Evolutionary conservation across 2,888 invertebrate genomes (phyloP), one percentile per base, ranked within the genome.

Genomic region (Hoplodrina ambigua): DNA sequence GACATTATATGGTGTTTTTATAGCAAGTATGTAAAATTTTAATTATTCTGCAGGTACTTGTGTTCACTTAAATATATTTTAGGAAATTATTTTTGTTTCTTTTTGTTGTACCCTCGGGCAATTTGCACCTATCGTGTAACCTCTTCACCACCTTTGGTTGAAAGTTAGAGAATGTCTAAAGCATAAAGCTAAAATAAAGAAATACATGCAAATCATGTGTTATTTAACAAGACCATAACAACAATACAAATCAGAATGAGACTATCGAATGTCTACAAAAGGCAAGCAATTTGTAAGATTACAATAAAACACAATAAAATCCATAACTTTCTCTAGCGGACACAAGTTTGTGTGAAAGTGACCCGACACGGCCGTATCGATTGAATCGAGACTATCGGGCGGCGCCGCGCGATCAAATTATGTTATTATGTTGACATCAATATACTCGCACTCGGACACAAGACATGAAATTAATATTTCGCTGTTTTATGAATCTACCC

Each of bases 261-360:
- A 52, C 54, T 75, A 59, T 75, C 19, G 30, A 65, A 61, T 17
- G 25, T 37, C 57, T 52, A 33, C 53, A 54, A 33, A 66, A 70
- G 50, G 53, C 33, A 54, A 56, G 37, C 60, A 50, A 56, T 70
- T 76, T 69, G 54, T 55, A 63, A 68, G 65, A 80, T 82, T 46
- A 82, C 71, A 80, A 80, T 66, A 82, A 71, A 80, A 82, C 80
- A 70, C 44, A 74, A 78, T 53, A 64, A 78, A 73, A 69, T 57
- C 44, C 46, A 68, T 68, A 71, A 78, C 80, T 80, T 80, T 80
- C 80, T 66, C 80, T 50, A 50, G 41, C 63, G 64, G 63, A 60
- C 70, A 56, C 68, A 58, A 69, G 67, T 57, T 66, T 25, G 59
- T 60, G 80, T 74, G 80, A 80, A 80, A 80, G 80, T 79, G 52